These are phyloP conservation scores for Suricata suricatta DNA, from an alignment of 2,113 vertebrate genomes.

Conservation along the genomic window DNA sequence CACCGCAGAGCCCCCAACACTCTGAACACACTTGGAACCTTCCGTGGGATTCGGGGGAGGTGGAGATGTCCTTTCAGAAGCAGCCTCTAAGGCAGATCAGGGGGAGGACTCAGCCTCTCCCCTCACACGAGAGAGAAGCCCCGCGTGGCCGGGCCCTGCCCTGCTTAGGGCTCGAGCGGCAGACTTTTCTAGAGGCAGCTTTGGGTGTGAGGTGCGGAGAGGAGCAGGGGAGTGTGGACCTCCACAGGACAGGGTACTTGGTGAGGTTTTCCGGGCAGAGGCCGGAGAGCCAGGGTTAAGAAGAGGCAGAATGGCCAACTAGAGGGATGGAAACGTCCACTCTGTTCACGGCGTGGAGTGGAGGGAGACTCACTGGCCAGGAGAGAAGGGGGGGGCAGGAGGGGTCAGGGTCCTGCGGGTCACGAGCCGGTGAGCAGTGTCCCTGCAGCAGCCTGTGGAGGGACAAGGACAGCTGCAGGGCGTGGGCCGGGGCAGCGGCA, in stretches of 20 bases:
- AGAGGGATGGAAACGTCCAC: rapidly evolving
- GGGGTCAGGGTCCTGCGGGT: rapidly evolving
- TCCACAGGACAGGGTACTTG: neutral
- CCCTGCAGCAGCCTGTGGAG: rapidly evolving
- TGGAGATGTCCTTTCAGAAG: neutral
- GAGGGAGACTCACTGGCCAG: rapidly evolving
- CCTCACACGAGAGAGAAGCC: rapidly evolving
- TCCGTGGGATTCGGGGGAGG: neutral
- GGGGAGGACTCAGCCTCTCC: rapidly evolving
- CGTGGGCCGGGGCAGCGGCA: rapidly evolving
- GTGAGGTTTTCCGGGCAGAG: neutral
- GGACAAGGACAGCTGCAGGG: rapidly evolving
- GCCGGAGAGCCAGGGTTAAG: rapidly evolving
- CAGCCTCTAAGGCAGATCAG: neutral
- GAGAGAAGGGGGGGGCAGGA: no score
- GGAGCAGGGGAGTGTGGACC: neutral
- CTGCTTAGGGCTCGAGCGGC: rapidly evolving
- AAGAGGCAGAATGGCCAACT: rapidly evolving
- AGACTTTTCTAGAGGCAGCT: neutral
- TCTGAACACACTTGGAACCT: neutral
- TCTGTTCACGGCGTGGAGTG: rapidly evolving
- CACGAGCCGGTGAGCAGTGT: neutral
- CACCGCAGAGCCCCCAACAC: rapidly evolving
- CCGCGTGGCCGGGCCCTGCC: rapidly evolving
- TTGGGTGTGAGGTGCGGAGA: neutral